Conservation (phyloP, 1,140 invertebrate genomes). For the Aporrectodea caliginosa region DNA sequence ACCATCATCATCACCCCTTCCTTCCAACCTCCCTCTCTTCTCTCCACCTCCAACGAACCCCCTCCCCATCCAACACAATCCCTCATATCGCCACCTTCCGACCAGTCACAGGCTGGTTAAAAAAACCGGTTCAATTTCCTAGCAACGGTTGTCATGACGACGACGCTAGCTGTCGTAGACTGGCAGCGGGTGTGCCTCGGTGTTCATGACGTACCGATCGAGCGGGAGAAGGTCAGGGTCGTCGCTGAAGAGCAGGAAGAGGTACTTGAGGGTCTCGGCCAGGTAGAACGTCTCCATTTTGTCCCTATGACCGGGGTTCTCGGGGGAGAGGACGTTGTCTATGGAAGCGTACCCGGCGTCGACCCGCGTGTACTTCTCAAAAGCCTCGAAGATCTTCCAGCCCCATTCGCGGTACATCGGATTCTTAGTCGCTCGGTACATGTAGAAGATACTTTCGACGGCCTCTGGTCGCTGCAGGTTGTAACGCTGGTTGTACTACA, state of each 20-base stretch:
- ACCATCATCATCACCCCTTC: too few relatives aligned
- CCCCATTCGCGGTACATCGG: slow-evolving; percentile 92
- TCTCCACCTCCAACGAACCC: too few relatives aligned
- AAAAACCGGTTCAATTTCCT: too few relatives aligned
- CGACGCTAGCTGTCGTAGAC: slow-evolving; percentile 57
- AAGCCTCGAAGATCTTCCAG: slow-evolving; percentile 80
- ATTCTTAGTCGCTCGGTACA: slow-evolving; percentile 90
- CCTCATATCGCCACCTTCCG: too few relatives aligned
- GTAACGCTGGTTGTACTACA: too few relatives aligned
- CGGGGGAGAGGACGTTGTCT: slow-evolving; percentile 81
- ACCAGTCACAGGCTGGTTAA: too few relatives aligned
- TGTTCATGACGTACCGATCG: slow-evolving; percentile 96
- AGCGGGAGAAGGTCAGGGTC: slow-evolving; percentile 76
- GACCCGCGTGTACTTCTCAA: slow-evolving; percentile 85
- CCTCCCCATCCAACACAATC: too few relatives aligned
- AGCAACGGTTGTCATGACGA: too few relatives aligned
- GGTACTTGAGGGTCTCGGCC: slow-evolving; percentile 69
- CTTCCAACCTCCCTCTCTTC: too few relatives aligned
- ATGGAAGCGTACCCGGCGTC: slow-evolving; percentile 87
- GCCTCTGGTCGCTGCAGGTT: slow-evolving; percentile 78
- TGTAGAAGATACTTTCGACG: slow-evolving; percentile 89
- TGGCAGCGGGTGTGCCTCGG: slow-evolving; percentile 92
- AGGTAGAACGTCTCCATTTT: slow-evolving; percentile 96
- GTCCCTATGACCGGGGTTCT: slow-evolving; percentile 69
- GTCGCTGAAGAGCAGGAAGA: slow-evolving; percentile 90